A percentile compares a stretch with the other conserved stretches of the same genome.
Conservation (phyloP, 2,113 vertebrate genomes). For the Etia nguti region DNA sequence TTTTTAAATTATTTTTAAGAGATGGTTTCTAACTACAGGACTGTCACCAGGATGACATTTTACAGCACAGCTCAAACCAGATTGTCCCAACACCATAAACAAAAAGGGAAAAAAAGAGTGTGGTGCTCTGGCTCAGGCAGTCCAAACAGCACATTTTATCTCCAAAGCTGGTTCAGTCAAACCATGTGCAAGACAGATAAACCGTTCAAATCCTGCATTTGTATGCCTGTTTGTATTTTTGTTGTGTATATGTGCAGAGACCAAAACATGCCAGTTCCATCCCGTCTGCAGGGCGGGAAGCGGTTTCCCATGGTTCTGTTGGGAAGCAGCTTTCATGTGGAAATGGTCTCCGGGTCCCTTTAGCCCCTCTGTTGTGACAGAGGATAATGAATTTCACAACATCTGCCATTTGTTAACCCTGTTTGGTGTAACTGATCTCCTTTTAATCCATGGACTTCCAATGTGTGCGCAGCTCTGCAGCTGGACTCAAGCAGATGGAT, state of each 20-base stretch:
- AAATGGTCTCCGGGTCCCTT: conserved; percentile 45
- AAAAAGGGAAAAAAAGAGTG: not conserved
- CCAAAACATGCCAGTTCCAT: conserved; percentile 49
- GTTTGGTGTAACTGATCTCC: conserved; percentile 64
- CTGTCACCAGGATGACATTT: not conserved
- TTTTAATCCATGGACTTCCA: conserved; percentile 62
- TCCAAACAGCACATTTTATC: conserved; percentile 10
- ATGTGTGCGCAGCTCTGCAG: conserved; percentile 30
- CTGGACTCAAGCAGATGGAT: conserved; percentile 56
- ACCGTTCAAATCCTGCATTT: conserved; percentile 35
- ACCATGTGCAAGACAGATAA: conserved; percentile 56
- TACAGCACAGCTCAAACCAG: not conserved
- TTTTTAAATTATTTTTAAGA: not conserved
- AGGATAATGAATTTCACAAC: conserved; percentile 68
- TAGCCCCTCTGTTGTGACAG: conserved; percentile 58
- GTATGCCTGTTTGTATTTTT: conserved; percentile 45
- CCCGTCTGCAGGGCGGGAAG: conserved; percentile 26
- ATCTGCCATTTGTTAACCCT: conserved; percentile 69
- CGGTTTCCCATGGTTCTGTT: conserved; percentile 55
- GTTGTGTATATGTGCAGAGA: conserved; percentile 42
- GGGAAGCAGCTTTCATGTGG: conserved; percentile 62
- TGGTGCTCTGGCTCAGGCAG: not conserved
- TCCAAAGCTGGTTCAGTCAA: not conserved
- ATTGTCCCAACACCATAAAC: not conserved
- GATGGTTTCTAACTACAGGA: not conserved